Conservation (phyloP, 2,888 invertebrate species). For the Apamea crenata region DNA sequence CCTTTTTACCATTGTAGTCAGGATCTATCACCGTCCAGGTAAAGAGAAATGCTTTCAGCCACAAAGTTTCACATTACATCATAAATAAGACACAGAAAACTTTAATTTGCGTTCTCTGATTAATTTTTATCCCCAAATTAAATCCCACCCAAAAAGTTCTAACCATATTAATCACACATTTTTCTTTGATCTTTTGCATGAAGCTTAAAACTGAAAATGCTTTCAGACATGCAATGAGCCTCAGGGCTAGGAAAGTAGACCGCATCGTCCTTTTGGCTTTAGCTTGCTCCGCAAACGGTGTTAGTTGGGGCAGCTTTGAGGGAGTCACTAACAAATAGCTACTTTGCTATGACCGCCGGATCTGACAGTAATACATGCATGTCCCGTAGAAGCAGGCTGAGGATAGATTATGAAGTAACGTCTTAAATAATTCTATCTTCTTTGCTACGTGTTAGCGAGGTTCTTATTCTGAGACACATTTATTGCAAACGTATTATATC, state of each 20-base stretch:
- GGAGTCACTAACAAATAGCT: conserved; percentile 33
- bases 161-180: conserved; percentile 53
- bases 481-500: not conserved
- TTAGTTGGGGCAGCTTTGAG: conserved; percentile 53
- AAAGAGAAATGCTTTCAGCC: not conserved
- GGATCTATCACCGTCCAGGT: not conserved
- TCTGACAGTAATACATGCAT: conserved; percentile 23
- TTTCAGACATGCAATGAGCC: conserved; percentile 58
- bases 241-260: conserved; percentile 59
- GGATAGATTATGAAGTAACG: conserved; percentile 2
- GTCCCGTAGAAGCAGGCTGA: not conserved
- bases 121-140: conserved; percentile 12
- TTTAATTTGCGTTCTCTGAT: not conserved
- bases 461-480: not conserved
- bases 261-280: conserved; percentile 52
- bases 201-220: conserved; percentile 37
- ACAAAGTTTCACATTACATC: not conserved
- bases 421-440: conserved; percentile 4
- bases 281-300: conserved; percentile 46
- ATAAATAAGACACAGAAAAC: not conserved
- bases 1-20: not conserved
- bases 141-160: conserved; percentile 25
- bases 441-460: no score
- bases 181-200: conserved; percentile 57
- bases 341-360: conserved; percentile 31